These are phyloP conservation scores for Tragelaphus imberbis DNA, from an alignment of 2,113 vertebrate species.

Conservation along the genomic window DNA sequence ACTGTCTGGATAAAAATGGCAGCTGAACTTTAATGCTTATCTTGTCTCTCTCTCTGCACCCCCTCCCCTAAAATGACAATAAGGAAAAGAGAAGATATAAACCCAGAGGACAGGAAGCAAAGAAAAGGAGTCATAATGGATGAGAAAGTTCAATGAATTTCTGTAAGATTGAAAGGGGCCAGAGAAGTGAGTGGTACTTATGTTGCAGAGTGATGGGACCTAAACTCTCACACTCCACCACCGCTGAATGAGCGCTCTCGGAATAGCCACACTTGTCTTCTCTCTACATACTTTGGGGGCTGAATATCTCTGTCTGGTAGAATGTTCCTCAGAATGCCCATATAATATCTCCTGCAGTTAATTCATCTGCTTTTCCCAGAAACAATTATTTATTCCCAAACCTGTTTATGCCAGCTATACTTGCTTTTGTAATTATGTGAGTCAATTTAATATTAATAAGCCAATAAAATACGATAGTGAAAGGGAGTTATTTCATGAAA, in stretches of 20 bases:
- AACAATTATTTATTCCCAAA: slow-evolving; percentile 34
- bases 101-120: neutral
- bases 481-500: slow-evolving; percentile 45
- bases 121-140: neutral
- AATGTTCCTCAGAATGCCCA: neutral
- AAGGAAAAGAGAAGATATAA: neutral
- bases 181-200: neutral
- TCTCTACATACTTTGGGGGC: neutral
- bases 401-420: neutral
- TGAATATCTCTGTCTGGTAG: neutral
- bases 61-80: neutral
- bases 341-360: neutral
- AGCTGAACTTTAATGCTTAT: neutral
- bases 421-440: slow-evolving; percentile 59
- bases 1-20: slow-evolving; percentile 11
- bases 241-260: neutral
- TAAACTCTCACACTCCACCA: neutral
- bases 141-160: neutral
- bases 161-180: neutral
- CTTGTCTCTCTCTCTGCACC: neutral
- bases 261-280: neutral
- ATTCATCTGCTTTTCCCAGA: slow-evolving; percentile 3
- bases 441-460: slow-evolving; percentile 59
- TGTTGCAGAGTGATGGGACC: neutral
- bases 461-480: slow-evolving; percentile 41